Evolutionary conservation across 2,797 vertebrate genomes (phyloP), one percentile per base, ranked within the genome.

Genomic region (Phrynocephalus forsythii): DNA sequence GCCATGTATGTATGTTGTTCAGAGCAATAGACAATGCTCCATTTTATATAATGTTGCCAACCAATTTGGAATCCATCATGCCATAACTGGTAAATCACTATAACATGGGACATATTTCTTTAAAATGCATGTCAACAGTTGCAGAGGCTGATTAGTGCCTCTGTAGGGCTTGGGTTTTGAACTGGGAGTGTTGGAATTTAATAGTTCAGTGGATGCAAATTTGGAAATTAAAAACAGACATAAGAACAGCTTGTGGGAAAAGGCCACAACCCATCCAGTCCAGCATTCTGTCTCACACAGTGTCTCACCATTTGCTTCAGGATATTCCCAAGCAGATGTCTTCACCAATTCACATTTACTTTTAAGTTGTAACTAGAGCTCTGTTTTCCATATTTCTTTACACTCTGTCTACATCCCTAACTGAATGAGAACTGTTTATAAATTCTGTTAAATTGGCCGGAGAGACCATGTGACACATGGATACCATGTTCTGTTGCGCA

Each of bases 401-500:
- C 44, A 77, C 78, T 88, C 69, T 71, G 63, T 28, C 73, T 83
- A 82, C 66, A 87, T 56, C 69, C 10, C 20, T 9, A 87, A 78
- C 44, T 94, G 91, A 95, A 91, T 88, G 89, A 94, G 88, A 85
- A 92, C n/a, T 91, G 86, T 91, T 86, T 88, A 79, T 76, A 92
- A 94, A 89, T 79, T 82, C 75, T 93, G 92, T 88, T 81, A 89
- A 92, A 90, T 87, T 92, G 89, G 83, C 89, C 92, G 15, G 93
- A 90, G 92, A 84, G n/a, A 90, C 93, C 90, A 94, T 88, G 91
- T 95, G 94, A 93, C 90, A 92, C 87, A 88, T 89, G 89, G 84
- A 92, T 92, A 92, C 91, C 93, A 92, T 92, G 92, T 91, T 79
- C 91, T 86, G 91, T 96, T 95, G 94, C 89, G 91, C 82, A 89